phyloP scores from a whole-genome alignment of 2,797 vertebrate genomes.

The Enteromius paludinosus region DNA sequence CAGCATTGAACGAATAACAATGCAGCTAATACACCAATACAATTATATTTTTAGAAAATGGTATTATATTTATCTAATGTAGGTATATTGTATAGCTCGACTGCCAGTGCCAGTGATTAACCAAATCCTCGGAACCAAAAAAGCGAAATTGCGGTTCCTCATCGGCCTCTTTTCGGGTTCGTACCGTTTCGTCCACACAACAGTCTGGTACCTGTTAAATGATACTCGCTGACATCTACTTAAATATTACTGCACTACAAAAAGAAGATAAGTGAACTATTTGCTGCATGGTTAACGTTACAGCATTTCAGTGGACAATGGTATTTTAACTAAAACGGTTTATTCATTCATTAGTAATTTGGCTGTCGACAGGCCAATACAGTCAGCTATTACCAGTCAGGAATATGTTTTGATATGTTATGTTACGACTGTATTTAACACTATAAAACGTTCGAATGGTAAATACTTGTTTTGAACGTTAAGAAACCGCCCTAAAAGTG shows the following conservation, averaged over 20 bases:
- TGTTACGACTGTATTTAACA: not conserved
- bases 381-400: not conserved
- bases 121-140: conserved; percentile 3
- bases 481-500: not conserved
- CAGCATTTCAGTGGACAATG: not conserved
- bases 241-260: not conserved
- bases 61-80: not conserved
- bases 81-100: not conserved
- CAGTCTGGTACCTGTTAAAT: not conserved
- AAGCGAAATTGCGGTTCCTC: not conserved
- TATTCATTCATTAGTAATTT: not conserved
- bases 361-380: not conserved
- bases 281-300: not conserved
- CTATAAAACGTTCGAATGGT: not conserved
- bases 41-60: not conserved
- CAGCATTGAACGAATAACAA: not conserved
- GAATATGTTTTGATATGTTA: not conserved
- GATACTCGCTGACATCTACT: not conserved
- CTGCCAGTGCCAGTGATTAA: not conserved
- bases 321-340: not conserved
- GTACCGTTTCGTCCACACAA: not conserved
- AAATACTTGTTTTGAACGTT: not conserved
- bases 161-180: not conserved
- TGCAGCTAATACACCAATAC: not conserved
- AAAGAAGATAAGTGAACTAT: not conserved